Base-by-base conservation (phyloP, 2,888 invertebrate genomes). In the Entomobrya proxima region DNA sequence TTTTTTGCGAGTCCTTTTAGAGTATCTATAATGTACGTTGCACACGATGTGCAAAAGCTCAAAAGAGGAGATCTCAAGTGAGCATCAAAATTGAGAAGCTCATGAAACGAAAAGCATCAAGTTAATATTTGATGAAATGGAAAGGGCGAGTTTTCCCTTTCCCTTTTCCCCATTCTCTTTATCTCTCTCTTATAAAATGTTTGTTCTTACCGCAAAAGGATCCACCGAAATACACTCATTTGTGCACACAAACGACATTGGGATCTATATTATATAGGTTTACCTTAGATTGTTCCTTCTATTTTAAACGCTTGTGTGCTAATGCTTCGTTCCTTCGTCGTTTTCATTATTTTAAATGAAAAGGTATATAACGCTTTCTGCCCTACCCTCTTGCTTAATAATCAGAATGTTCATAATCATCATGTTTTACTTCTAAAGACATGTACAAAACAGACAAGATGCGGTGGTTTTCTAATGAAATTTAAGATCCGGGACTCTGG, bases 71-170 rank as follows among this genome's bases (percentile, higher is more conserved):
- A 79, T 79, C 80, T 80, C 55, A 80, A 80, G 80, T 80, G 72
- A 80, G 72, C 72, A 72, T 58, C 80, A 80, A 80, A 69, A 80
- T 80, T 80, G 80, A 72, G 80, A 80, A 80, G 55, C 80, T 80
- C 72, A 72, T 80, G 80, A 72, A 80, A 80, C 72, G 80, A 76
- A 82, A 76, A 76, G 67, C 83, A 75, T 83, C 83, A 44, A 83
- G 83, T 83, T 83, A 83, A 83, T 83, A 83, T 83, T 83, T 83
- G 83, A 83, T 76, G 75, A 76, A 76, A 83, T 76, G 64, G 76
- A 61, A 83, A 74, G 72, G 61, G 44, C 81, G 58, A 44, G 21
- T 61, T 81, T 37, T 67, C 37, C 32, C 69, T 74, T 13, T 32
- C 47, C 50, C 35, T 35, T 27, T 40, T n/a, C n/a, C 24, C 21